A percentile compares a stretch with the other conserved stretches of the same genome.
These are phyloP conservation scores for Misgurnus anguillicaudatus DNA, from an alignment of 2,113 vertebrate species.

Conservation along the genomic window DNA sequence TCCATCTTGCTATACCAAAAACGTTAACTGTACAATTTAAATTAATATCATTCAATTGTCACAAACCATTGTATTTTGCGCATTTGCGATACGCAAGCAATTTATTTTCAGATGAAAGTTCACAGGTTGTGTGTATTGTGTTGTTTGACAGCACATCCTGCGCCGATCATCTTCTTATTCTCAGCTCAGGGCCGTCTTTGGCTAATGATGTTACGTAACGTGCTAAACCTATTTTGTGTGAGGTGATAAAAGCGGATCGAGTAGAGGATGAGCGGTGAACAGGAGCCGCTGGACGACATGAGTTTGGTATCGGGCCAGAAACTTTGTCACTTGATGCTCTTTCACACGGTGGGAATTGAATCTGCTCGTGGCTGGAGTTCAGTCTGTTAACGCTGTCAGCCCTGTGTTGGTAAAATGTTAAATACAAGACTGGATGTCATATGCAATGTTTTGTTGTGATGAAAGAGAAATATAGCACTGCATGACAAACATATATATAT, in stretches of 20 bases:
- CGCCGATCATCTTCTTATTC: conserved; percentile 19
- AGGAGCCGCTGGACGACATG: not conserved
- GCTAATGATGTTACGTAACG: conserved; percentile 27
- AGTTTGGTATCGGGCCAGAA: conserved; percentile 9
- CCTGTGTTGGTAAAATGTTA: not conserved
- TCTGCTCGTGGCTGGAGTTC: not conserved
- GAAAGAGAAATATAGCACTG: not conserved
- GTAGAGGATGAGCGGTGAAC: conserved; percentile 23
- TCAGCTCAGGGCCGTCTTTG: conserved; percentile 6
- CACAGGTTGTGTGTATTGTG: not conserved
- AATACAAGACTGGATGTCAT: not conserved
- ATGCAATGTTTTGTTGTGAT: not conserved
- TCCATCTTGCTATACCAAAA: too few relatives aligned
- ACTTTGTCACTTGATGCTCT: not conserved
- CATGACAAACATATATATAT: too few relatives aligned
- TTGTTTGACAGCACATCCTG: conserved; percentile 7
- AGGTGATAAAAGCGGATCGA: conserved; percentile 36
- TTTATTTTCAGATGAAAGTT: not conserved
- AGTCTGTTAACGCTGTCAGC: not conserved
- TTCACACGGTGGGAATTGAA: not conserved
- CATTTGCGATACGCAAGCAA: not conserved
- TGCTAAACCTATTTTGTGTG: conserved; percentile 23
- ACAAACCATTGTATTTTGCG: too few relatives aligned
- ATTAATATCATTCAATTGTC: too few relatives aligned
- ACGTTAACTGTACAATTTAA: too few relatives aligned